Evolutionary conservation across 2,888 invertebrate species (phyloP).

Genomic region (Drosophila subsilvestris): DNA sequence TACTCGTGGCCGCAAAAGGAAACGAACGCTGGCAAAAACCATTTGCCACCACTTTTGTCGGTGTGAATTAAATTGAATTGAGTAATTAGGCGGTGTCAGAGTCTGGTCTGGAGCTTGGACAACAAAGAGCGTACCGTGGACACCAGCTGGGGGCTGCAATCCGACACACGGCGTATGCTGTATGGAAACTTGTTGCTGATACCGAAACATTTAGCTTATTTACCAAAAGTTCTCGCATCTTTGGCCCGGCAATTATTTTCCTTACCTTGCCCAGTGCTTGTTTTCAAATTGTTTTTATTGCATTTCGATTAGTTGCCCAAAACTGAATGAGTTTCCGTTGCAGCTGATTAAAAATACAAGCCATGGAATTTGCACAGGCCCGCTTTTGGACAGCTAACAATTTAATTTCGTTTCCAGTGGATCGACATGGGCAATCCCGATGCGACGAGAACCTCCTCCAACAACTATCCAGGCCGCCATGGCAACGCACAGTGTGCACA

Average conservation of each 20-base stretch:
- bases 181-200: constrained; percentile 34
- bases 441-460: neutral
- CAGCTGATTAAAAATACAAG: constrained; percentile 59
- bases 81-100: constrained; percentile 62
- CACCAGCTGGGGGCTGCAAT: neutral
- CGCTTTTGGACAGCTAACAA: constrained; percentile 43
- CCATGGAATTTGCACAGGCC: constrained; percentile 22
- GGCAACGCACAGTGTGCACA: constrained; percentile 42
- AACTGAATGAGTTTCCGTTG: constrained; percentile 37
- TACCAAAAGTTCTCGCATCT: constrained; percentile 5
- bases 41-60: constrained; percentile 49
- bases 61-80: constrained; percentile 74
- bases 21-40: constrained; percentile 18
- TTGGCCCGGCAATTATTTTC: constrained; percentile 39
- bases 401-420: constrained; percentile 43
- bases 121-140: neutral
- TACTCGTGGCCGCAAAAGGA: neutral
- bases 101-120: constrained; percentile 22
- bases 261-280: constrained; percentile 48
- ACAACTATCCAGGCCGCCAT: constrained; percentile 24
- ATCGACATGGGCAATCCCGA: constrained; percentile 42
- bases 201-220: constrained; percentile 7
- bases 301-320: constrained; percentile 59
- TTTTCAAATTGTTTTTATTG: constrained; percentile 67
- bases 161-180: neutral